Percentiles rank a stretch among this genome's conserved stretches.
These are phyloP conservation scores for Meandrusa payeni DNA, from an alignment of 2,888 invertebrate species.

Conservation along the genomic window DNA sequence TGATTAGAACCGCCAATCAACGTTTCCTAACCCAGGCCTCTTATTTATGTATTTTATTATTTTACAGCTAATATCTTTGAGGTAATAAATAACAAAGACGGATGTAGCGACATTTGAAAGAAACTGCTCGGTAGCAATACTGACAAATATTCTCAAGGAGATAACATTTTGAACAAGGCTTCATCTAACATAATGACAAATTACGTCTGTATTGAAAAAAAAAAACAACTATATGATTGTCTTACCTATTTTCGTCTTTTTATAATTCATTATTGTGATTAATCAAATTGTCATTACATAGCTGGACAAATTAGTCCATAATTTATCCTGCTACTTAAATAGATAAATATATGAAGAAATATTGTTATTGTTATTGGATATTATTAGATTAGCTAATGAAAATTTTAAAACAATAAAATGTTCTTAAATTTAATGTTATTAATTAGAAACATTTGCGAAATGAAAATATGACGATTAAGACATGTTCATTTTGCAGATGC, in stretches of 20 bases:
- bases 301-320: neutral
- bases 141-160: conserved; percentile 15
- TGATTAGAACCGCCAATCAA: conserved; percentile 53
- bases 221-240: neutral
- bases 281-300: conserved; percentile 1
- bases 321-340: too few species aligned
- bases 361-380: too few species aligned
- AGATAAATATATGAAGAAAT: too few species aligned
- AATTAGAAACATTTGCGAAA: too few species aligned
- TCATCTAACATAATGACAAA: neutral
- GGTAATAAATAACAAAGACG: conserved; percentile 20
- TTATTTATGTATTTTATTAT: conserved; percentile 28
- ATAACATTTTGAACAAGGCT: conserved; percentile 14
- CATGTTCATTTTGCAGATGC: too few species aligned
- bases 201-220: conserved; percentile 6
- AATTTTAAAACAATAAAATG: too few species aligned
- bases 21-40: conserved; percentile 33
- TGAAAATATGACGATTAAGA: too few species aligned
- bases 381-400: too few species aligned
- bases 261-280: neutral
- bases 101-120: conserved; percentile 19
- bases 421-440: too few species aligned
- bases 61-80: conserved; percentile 22
- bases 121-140: conserved; percentile 8
- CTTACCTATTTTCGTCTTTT: neutral